Evolutionary conservation across 2,113 vertebrate species (phyloP).

Genomic region (Leucosticte australis): DNA sequence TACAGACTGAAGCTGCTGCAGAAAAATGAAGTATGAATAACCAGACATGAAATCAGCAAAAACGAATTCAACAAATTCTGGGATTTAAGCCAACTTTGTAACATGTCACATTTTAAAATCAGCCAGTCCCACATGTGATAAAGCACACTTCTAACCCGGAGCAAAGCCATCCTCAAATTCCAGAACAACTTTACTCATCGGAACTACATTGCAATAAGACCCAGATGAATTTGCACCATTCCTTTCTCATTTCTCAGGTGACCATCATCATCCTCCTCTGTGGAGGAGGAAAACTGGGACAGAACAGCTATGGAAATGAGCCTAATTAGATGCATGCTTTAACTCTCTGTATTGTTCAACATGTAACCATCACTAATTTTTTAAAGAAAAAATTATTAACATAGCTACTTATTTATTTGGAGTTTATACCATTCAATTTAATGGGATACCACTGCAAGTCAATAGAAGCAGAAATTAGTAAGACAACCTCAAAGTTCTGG

Average conservation of each 20-base stretch:
- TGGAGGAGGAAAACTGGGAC: not conserved
- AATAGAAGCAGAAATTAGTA: not conserved
- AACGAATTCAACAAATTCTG: not conserved
- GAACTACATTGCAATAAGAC: not conserved
- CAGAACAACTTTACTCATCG: not conserved
- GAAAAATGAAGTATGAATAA: not conserved
- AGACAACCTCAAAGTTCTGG: not conserved
- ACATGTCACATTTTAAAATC: not conserved
- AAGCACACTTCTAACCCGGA: not conserved
- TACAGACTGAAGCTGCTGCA: not conserved
- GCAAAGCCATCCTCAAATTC: not conserved
- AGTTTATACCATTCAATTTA: not conserved
- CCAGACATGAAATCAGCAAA: not conserved
- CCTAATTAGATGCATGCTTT: not conserved
- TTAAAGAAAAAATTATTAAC: not conserved
- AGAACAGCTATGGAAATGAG: not conserved
- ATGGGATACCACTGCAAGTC: not conserved
- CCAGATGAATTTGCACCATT: not conserved
- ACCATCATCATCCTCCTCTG: not conserved
- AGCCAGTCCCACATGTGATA: not conserved
- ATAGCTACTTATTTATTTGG: not conserved
- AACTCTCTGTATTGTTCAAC: not conserved
- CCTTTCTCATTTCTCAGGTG: not conserved
- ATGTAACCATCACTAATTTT: not conserved
- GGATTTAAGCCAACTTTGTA: slow-evolving; percentile 1